A percentile compares a stretch with the other conserved stretches of the same genome.
phyloP scores from a whole-genome alignment of 2,113 vertebrate species.

The Synchiropus splendidus region DNA sequence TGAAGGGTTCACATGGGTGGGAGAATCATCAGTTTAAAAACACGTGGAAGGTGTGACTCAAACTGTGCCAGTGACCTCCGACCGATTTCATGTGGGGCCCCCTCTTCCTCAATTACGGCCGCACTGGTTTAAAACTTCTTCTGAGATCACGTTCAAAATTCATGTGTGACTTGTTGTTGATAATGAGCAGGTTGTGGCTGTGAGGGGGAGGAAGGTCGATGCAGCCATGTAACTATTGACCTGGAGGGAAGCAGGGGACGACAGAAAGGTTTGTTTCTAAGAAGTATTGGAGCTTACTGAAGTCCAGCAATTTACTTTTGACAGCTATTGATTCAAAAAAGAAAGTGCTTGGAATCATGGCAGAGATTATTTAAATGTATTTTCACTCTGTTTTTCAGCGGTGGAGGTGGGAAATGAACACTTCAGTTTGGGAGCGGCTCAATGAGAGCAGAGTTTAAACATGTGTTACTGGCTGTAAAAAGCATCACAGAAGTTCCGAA shows the following conservation, averaged over 20 bases:
- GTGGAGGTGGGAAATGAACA: no score
- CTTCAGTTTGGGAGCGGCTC: no score
- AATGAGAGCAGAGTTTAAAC: no score
- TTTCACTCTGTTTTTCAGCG: no score
- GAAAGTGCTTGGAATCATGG: slow-evolving; percentile 3
- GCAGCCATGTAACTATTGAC: slow-evolving; percentile 22
- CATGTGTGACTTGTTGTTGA: not conserved
- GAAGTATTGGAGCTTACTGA: slow-evolving; percentile 24
- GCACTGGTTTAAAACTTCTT: slow-evolving; percentile 1
- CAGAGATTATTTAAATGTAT: not conserved
- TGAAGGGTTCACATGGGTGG: slow-evolving; percentile 22
- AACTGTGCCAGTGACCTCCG: slow-evolving; percentile 6
- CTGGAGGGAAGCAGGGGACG: slow-evolving; percentile 19
- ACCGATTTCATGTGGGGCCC: not conserved
- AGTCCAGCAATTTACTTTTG: slow-evolving; percentile 18
- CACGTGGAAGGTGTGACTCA: slow-evolving; percentile 7
- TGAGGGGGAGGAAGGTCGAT: slow-evolving; percentile 12
- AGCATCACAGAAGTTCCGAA: no score
- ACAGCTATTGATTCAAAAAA: slow-evolving; percentile 16
- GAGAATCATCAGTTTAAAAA: slow-evolving; percentile 7
- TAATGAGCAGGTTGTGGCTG: slow-evolving; percentile 14
- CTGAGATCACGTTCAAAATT: slow-evolving; percentile 1
- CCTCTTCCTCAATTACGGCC: slow-evolving; percentile 5
- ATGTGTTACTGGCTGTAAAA: no score
- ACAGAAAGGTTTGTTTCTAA: slow-evolving; percentile 16